Percentiles rank a stretch among this genome's conserved stretches.
phyloP scores from a whole-genome alignment of 1,140 invertebrate genomes.

The Pantala flavescens region DNA sequence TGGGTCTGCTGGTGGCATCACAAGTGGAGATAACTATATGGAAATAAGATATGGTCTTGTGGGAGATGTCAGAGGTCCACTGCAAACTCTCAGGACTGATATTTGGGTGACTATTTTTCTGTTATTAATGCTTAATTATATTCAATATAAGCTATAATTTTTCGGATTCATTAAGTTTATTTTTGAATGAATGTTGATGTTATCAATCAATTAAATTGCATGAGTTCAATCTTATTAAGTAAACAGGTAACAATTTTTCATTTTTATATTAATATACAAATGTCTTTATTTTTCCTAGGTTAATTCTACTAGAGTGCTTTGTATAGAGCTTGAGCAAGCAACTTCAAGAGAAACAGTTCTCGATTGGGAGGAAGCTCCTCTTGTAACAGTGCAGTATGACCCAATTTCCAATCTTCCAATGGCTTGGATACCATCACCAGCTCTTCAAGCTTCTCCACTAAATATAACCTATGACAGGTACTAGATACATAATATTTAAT shows the following conservation, averaged over 20 bases:
- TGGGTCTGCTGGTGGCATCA: conserved; percentile 9
- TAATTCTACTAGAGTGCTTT: conserved; percentile 69
- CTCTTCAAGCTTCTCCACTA: conserved; percentile 52
- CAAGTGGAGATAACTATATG: conserved; percentile 49
- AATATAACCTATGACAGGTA: conserved; percentile 80
- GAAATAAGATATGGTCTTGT: conserved; percentile 67
- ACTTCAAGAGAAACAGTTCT: conserved; percentile 80
- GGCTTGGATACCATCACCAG: conserved; percentile 60
- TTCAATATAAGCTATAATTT: no score
- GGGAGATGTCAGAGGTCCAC: conserved; percentile 68
- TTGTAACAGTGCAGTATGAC: conserved; percentile 80
- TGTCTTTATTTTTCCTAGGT: conserved; percentile 37
- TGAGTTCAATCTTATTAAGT: no score
- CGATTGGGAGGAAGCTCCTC: conserved; percentile 65
- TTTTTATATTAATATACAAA: no score
- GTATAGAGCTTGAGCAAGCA: conserved; percentile 83
- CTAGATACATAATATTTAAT: not conserved
- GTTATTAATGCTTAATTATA: no score
- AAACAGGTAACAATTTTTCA: no score
- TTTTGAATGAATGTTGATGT: no score
- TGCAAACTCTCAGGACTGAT: conserved; percentile 65
- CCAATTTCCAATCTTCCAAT: conserved; percentile 65
- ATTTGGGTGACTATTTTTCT: not conserved
- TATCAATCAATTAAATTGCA: no score
- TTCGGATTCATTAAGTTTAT: no score